Percentiles rank a stretch among this genome's conserved stretches.
These are phyloP conservation scores for Brachionus plicatilis DNA, from an alignment of 1,140 invertebrate species.

Conservation along the genomic window DNA sequence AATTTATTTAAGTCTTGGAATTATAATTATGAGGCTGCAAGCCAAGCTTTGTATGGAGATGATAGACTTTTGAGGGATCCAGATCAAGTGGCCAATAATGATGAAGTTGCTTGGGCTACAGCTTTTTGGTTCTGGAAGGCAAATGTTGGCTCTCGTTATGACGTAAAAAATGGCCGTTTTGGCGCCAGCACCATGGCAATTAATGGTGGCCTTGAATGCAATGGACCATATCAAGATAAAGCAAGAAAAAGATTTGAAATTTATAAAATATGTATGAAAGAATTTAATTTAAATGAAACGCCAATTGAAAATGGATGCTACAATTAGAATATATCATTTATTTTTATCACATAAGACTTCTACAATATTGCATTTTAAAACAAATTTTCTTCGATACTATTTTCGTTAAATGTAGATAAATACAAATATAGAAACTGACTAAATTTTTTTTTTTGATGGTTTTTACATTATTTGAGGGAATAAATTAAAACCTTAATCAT, in stretches of 20 bases:
- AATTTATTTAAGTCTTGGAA: background rate
- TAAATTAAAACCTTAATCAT: too few relatives aligned
- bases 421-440: background rate
- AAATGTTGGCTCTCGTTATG: constrained; percentile 35
- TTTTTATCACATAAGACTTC: background rate
- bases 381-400: background rate
- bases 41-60: constrained; percentile 38
- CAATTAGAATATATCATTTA: background rate
- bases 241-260: constrained; percentile 30
- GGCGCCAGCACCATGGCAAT: constrained; percentile 35
- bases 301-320: constrained; percentile 33
- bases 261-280: background rate
- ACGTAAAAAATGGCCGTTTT: constrained; percentile 34
- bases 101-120: constrained; percentile 41
- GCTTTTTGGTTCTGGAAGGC: constrained; percentile 43
- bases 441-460: background rate
- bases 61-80: constrained; percentile 41
- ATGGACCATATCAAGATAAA: constrained; percentile 32
- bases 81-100: constrained; percentile 41
- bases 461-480: background rate
- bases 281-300: background rate
- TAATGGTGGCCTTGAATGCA: constrained; percentile 30
- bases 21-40: constrained; percentile 36
- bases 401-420: background rate
- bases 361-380: background rate